Conservation (phyloP, 2,888 invertebrate species). For the Xestia sexstrigata region DNA sequence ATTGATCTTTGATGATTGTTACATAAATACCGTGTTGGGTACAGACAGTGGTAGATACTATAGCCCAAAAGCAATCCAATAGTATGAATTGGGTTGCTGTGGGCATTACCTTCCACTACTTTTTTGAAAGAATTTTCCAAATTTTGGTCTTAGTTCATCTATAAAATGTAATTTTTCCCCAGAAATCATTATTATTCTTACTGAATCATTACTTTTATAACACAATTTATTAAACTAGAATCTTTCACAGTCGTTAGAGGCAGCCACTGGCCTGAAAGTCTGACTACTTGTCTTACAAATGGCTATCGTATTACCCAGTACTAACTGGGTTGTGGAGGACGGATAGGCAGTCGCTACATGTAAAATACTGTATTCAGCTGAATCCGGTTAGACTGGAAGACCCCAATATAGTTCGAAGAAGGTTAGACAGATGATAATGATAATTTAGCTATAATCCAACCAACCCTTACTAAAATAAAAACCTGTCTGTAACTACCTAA, state of each 20-base stretch:
- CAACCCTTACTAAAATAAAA: neutral
- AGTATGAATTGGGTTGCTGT: neutral
- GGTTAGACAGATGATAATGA: neutral
- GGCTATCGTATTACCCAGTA: no score
- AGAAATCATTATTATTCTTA: neutral
- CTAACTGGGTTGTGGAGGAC: no score
- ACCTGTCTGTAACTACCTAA: no score
- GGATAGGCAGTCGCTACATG: no score
- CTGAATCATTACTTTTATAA: neutral
- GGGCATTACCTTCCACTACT: neutral
- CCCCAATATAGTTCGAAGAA: neutral
- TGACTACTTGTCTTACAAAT: no score
- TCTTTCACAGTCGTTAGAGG: neutral
- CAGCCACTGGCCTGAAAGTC: no score
- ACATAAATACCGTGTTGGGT: neutral
- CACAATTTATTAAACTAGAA: neutral
- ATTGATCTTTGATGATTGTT: conserved; percentile 6
- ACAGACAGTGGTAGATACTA: neutral
- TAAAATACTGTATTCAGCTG: no score
- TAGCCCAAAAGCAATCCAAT: neutral
- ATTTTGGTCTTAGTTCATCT: neutral
- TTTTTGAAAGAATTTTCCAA: neutral
- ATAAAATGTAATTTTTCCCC: neutral
- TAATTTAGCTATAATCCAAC: neutral
- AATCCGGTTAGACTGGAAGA: neutral